Percentiles rank a stretch among this genome's conserved stretches.
Evolutionary conservation across 2,113 vertebrate genomes (phyloP).

Genomic region (Corythornis madagascariensis): DNA sequence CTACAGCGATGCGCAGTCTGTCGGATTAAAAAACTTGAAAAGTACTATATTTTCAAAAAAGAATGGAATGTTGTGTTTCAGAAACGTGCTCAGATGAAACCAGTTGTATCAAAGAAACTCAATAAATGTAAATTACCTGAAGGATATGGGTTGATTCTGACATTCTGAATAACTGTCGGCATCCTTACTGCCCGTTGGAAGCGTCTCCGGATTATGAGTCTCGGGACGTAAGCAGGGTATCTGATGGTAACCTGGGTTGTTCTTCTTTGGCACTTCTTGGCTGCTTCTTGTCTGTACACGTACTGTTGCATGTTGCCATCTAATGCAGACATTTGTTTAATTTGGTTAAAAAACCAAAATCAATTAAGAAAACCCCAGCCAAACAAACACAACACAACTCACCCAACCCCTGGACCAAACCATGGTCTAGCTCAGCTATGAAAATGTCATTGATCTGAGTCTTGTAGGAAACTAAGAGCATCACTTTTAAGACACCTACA

Average conservation of each 20-base stretch:
- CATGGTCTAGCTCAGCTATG: background rate
- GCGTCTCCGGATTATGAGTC: slow-evolving; percentile 63
- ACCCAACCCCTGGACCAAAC: background rate
- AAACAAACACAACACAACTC: background rate
- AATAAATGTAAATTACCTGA: background rate
- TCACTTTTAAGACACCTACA: background rate
- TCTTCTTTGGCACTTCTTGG: slow-evolving; percentile 75
- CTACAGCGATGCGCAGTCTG: background rate
- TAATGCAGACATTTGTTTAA: background rate
- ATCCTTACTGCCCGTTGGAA: slow-evolving; percentile 55
- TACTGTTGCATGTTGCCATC: slow-evolving; percentile 91
- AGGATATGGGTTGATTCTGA: slow-evolving; percentile 56
- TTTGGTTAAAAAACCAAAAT: background rate
- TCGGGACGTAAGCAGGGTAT: slow-evolving; percentile 55
- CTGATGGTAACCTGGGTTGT: slow-evolving; percentile 53
- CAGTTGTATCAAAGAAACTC: background rate
- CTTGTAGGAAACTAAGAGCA: background rate
- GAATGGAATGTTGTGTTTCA: background rate
- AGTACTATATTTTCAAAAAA: background rate
- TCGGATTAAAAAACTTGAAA: background rate
- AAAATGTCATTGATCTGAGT: fast-evolving
- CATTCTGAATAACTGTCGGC: slow-evolving; percentile 23
- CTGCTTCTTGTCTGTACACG: slow-evolving; percentile 81
- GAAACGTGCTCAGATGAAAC: background rate
- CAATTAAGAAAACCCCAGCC: no score